A percentile compares a stretch with the other conserved stretches of the same genome.
phyloP scores from a whole-genome alignment of 2,888 invertebrate species.

The Euzophera pinguis region DNA sequence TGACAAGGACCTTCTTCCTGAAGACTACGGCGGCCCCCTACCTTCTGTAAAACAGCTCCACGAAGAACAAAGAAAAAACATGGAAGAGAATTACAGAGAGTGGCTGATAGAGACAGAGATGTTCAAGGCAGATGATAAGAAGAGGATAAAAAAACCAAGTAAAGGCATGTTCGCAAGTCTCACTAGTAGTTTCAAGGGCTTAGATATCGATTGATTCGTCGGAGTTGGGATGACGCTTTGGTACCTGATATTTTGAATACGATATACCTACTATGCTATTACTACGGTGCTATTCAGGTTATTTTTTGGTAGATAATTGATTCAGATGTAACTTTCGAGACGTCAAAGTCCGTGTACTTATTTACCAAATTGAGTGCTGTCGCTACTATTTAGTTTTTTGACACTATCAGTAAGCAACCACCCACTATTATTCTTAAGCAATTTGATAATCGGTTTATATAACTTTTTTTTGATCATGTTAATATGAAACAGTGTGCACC shows the following conservation, averaged over 20 bases:
- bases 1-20: constrained; percentile 62
- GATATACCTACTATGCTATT: constrained; percentile 16
- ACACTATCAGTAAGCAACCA: no score
- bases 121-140: constrained; percentile 75
- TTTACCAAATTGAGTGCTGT: no score
- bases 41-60: constrained; percentile 75
- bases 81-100: constrained; percentile 80
- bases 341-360: no score
- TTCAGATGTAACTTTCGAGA: no score
- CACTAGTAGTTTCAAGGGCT: constrained; percentile 69
- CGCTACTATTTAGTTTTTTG: no score
- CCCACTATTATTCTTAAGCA: no score
- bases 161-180: constrained; percentile 73
- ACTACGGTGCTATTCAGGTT: neutral
- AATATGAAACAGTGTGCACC: no score
- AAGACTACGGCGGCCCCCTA: constrained; percentile 82
- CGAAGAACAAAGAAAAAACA: constrained; percentile 74
- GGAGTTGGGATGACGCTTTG: constrained; percentile 27
- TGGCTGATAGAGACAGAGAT: constrained; percentile 82
- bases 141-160: constrained; percentile 67
- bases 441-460: no score
- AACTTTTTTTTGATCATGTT: no score
- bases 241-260: constrained; percentile 37
- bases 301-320: no score
- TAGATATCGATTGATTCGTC: constrained; percentile 67